Evolutionary conservation across 1,140 invertebrate genomes (phyloP).

Genomic region (Agrypnia vestita): DNA sequence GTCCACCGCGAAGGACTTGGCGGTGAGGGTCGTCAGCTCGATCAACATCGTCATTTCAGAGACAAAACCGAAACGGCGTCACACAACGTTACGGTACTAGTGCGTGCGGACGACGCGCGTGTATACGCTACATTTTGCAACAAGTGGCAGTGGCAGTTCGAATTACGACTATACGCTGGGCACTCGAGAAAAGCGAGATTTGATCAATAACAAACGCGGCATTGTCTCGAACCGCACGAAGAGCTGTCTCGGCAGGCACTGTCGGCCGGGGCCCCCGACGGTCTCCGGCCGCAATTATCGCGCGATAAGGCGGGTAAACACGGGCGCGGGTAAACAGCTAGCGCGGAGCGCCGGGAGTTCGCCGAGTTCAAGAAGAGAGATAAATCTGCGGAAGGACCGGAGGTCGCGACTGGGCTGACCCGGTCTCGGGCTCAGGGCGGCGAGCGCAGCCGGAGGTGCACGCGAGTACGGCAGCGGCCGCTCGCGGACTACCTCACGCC

Average conservation of each 20-base stretch:
- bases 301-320: constrained; percentile 45
- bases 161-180: not conserved
- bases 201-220: not conserved
- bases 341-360: constrained; percentile 15
- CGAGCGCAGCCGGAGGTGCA: constrained; percentile 1
- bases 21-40: constrained; percentile 45
- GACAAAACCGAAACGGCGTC: not conserved
- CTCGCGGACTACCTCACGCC: constrained; percentile 42
- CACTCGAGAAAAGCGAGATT: not conserved
- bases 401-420: constrained; percentile 5
- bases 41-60: constrained; percentile 49
- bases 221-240: constrained; percentile 24
- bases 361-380: constrained; percentile 36
- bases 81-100: not conserved
- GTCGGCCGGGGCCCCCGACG: not conserved
- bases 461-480: constrained; percentile 14
- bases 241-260: constrained; percentile 32
- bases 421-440: not conserved
- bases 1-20: not conserved
- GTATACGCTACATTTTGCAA: constrained; percentile 20
- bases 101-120: not conserved
- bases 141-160: not conserved
- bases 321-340: constrained; percentile 43
- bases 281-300: constrained; percentile 36
- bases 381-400: constrained; percentile 28